Evolutionary conservation across 1,140 invertebrate species (phyloP), one percentile per base, ranked within the genome.

Genomic region (Polypedilum vanderplanki): DNA sequence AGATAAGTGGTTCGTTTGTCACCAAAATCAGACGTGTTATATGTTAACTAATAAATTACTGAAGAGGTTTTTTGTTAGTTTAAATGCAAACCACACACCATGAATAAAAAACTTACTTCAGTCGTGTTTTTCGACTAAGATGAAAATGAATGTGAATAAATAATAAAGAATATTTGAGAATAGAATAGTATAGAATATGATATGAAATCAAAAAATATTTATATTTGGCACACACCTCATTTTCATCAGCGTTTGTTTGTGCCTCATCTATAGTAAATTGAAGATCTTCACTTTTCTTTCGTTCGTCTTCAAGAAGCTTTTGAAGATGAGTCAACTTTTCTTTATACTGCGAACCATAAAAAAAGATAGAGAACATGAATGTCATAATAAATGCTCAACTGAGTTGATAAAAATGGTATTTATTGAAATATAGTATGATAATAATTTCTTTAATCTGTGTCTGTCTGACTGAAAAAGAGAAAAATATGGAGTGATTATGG

Each of bases 221-320:
- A 12, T n/a, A 57, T 57, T 64, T n/a, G 8, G 74, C 22, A 78
- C 81, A 83, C 86, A 94, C 93, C 88, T 94, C 90, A 81, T 94
- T 86, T 80, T 93, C 91, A 78, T 88, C 87, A 83, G 90, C 91
- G 79, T 85, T 86, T 77, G 94, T 88, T 40, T 87, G 90, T 78
- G 95, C 93, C 83, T 98, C 96, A 85, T 98, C 95, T 76, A 94
- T 90, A 57, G 91, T 88, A 80, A 98, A 98, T 80, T 95, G 88
- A 73, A 97, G 85, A 83, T 98, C 96, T 85, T 98, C 96, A 10
- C 91, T 87, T 83, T 94, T 95, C 79, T 92, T 90, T 79, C 87
- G 90, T 78, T 96, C 93, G 78, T 96, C 93, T 77, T 95, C 93
- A 77, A 97, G 80, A 77, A 91, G 89, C 65, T 86, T 84, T 73